Conservation (phyloP, 2,888 invertebrate species). For the Hesperia comma region DNA sequence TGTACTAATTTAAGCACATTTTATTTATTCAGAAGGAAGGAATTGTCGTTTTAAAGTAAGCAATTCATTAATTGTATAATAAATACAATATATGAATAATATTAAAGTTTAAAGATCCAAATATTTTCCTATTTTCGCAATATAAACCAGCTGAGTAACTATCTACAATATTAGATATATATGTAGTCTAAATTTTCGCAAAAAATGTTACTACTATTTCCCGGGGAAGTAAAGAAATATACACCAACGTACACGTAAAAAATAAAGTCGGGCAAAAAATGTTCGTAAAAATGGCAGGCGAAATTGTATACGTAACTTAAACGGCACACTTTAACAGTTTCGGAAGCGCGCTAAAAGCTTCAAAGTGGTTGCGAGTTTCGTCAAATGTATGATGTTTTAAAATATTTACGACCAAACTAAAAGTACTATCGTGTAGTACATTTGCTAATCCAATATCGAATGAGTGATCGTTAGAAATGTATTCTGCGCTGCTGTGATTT, state of each 20-base stretch:
- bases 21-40: too few relatives aligned
- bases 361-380: constrained; percentile 26
- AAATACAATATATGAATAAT: too few relatives aligned
- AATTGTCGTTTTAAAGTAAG: too few relatives aligned
- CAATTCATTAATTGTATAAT: too few relatives aligned
- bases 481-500: not conserved
- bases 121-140: too few relatives aligned
- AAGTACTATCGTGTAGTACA: not conserved
- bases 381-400: constrained; percentile 20
- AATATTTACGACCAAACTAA: constrained; percentile 5
- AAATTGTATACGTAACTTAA: constrained; percentile 18
- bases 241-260: constrained; percentile 12
- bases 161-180: too few relatives aligned
- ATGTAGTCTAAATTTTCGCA: not conserved
- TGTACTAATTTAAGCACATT: too few relatives aligned
- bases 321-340: constrained; percentile 29
- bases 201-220: not conserved
- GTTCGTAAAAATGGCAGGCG: constrained; percentile 4
- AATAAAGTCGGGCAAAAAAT: constrained; percentile 14
- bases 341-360: constrained; percentile 34
- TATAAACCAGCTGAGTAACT: too few relatives aligned
- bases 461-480: not conserved
- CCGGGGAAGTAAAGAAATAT: not conserved
- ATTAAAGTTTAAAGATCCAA: too few relatives aligned
- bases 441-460: not conserved